These are phyloP conservation scores for Phalloptychus januarius DNA, from an alignment of 2,797 vertebrate genomes.

Conservation along the genomic window DNA sequence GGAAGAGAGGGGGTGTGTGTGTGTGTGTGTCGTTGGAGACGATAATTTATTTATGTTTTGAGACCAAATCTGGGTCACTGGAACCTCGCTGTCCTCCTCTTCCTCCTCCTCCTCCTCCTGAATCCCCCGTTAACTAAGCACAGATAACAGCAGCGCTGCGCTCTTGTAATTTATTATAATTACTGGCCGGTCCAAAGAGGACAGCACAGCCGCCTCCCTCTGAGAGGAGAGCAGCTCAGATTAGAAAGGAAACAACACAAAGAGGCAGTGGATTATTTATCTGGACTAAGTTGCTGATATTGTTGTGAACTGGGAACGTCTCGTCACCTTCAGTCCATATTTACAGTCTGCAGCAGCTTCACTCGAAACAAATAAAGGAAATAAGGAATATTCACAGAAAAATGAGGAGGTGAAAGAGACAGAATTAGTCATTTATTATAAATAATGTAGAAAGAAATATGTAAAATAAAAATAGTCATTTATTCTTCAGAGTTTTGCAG, in stretches of 20 bases:
- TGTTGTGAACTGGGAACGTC: constrained; percentile 10
- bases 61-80: constrained; percentile 86
- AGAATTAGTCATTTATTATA: background rate
- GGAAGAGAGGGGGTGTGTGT: constrained; percentile 28
- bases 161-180: constrained; percentile 91
- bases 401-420: background rate
- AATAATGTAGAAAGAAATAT: background rate
- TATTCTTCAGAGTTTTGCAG: background rate
- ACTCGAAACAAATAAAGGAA: background rate
- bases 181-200: constrained; percentile 86
- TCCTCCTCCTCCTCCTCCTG: constrained; percentile 30
- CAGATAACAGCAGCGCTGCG: constrained; percentile 81
- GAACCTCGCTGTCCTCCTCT: constrained; percentile 67
- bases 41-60: constrained; percentile 84
- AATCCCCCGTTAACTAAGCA: constrained; percentile 78
- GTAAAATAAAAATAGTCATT: background rate
- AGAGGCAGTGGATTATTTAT: constrained; percentile 26
- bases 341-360: background rate
- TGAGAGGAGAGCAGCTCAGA: constrained; percentile 57
- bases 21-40: constrained; percentile 26
- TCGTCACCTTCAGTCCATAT: constrained; percentile 7
- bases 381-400: background rate
- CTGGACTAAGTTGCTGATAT: constrained; percentile 30
- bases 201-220: constrained; percentile 74
- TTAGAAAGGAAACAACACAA: constrained; percentile 58